Evolutionary conservation across 2,888 invertebrate species (phyloP).

Genomic region (Drosophila nr. medialis): DNA sequence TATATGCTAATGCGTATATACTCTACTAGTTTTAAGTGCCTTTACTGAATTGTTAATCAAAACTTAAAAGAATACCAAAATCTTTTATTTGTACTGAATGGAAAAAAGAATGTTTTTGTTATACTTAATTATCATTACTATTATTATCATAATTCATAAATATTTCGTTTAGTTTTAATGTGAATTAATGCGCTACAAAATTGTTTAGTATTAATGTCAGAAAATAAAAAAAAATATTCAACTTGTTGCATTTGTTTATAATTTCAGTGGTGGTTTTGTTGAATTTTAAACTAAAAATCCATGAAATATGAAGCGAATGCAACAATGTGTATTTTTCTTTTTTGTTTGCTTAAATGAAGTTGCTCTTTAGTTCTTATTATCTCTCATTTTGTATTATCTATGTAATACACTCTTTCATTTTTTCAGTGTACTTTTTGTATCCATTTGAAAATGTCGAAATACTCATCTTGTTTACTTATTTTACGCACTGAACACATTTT

Average conservation of each 20-base stretch:
- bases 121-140: slow-evolving; percentile 39
- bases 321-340: slow-evolving; percentile 23
- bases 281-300: slow-evolving; percentile 1
- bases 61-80: slow-evolving; percentile 21
- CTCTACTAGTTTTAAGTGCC: slow-evolving; percentile 40
- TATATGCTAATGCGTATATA: slow-evolving; percentile 53
- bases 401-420: slow-evolving; percentile 24
- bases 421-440: slow-evolving; percentile 53
- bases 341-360: slow-evolving; percentile 42
- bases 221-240: slow-evolving; percentile 7
- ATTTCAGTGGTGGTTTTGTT: background rate
- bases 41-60: slow-evolving; percentile 53
- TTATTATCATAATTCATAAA: slow-evolving; percentile 23
- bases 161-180: slow-evolving; percentile 50
- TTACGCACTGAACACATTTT: slow-evolving; percentile 52
- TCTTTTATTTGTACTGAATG: slow-evolving; percentile 60
- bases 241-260: slow-evolving; percentile 4
- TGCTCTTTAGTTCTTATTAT: slow-evolving; percentile 20
- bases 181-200: slow-evolving; percentile 37
- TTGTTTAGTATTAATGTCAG: slow-evolving; percentile 32
- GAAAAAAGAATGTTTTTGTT: slow-evolving; percentile 52
- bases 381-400: slow-evolving; percentile 49
- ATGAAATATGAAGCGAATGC: slow-evolving; percentile 34
- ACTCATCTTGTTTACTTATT: slow-evolving; percentile 33
- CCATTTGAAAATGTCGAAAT: slow-evolving; percentile 46